Evolutionary conservation across 2,797 vertebrate species (phyloP).

Genomic region (Sarcophilus harrisii): DNA sequence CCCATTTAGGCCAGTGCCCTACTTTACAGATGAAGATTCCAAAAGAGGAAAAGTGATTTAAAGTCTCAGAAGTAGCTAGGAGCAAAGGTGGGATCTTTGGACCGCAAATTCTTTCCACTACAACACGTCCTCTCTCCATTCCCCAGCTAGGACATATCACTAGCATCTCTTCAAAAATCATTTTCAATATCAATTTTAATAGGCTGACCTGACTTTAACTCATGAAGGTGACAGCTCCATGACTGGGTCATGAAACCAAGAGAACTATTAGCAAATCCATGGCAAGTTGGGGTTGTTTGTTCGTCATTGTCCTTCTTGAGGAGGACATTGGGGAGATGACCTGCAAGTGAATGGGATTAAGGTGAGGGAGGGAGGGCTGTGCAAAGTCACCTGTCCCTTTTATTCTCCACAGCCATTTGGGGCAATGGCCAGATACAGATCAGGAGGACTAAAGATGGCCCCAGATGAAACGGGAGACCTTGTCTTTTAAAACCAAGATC

Average conservation of each 20-base stretch:
- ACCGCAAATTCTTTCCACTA: neutral
- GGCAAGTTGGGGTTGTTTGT: no score
- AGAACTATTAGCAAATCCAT: neutral
- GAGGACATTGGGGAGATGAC: no score
- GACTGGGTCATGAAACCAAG: neutral
- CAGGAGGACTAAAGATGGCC: no score
- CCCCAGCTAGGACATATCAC: neutral
- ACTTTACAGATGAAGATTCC: neutral
- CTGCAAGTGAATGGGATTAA: no score
- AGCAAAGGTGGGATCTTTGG: neutral
- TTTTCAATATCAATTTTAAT: neutral
- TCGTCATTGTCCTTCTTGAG: no score
- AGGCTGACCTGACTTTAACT: neutral
- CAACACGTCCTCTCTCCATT: neutral
- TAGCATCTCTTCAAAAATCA: neutral
- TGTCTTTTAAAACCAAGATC: no score
- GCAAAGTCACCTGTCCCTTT: no score
- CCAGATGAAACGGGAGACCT: no score
- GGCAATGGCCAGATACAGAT: no score
- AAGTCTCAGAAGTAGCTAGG: neutral
- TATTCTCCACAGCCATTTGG: no score
- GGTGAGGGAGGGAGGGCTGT: no score
- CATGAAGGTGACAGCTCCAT: neutral
- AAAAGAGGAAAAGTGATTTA: neutral
- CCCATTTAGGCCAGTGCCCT: neutral